A percentile compares a stretch with the other conserved stretches of the same genome.
phyloP scores from a whole-genome alignment of 1,140 invertebrate genomes.

The Sipha flava region DNA sequence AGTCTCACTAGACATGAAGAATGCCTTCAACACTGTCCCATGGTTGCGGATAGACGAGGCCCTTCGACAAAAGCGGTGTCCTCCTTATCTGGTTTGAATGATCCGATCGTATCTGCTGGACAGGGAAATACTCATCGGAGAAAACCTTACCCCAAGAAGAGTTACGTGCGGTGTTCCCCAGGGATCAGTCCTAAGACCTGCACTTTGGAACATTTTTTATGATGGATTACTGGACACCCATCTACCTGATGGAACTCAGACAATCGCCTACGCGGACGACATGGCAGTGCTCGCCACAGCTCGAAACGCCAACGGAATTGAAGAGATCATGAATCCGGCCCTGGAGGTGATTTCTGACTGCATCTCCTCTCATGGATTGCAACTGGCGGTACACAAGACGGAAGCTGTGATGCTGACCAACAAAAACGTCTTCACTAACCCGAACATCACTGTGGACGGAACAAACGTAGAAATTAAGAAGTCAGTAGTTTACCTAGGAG shows the following conservation, averaged over 20 bases:
- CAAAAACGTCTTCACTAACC: too few relatives aligned
- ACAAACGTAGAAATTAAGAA: too few relatives aligned
- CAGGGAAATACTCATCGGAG: too few relatives aligned
- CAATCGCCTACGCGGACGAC: conserved; percentile 41
- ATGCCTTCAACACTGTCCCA: neutral
- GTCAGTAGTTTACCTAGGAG: too few relatives aligned
- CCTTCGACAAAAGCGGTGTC: neutral
- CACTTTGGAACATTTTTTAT: conserved; percentile 41
- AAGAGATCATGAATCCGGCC: too few relatives aligned
- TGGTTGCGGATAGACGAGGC: neutral
- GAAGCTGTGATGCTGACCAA: too few relatives aligned
- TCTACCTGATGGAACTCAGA: conserved; percentile 30
- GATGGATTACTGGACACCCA: conserved; percentile 39
- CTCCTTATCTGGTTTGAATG: neutral
- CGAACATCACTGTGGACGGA: too few relatives aligned
- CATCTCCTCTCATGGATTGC: too few relatives aligned
- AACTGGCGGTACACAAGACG: too few relatives aligned
- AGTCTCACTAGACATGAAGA: neutral
- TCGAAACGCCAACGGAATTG: too few relatives aligned
- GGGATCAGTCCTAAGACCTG: conserved; percentile 39
- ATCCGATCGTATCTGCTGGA: too few relatives aligned
- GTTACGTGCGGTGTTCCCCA: conserved; percentile 14
- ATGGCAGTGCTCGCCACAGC: conserved; percentile 35
- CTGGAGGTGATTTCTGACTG: too few relatives aligned
- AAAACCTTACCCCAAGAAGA: neutral